A percentile compares a stretch with the other conserved stretches of the same genome.
These are phyloP conservation scores for Cotesia chilonis DNA, from an alignment of 1,140 invertebrate genomes.

Conservation along the genomic window DNA sequence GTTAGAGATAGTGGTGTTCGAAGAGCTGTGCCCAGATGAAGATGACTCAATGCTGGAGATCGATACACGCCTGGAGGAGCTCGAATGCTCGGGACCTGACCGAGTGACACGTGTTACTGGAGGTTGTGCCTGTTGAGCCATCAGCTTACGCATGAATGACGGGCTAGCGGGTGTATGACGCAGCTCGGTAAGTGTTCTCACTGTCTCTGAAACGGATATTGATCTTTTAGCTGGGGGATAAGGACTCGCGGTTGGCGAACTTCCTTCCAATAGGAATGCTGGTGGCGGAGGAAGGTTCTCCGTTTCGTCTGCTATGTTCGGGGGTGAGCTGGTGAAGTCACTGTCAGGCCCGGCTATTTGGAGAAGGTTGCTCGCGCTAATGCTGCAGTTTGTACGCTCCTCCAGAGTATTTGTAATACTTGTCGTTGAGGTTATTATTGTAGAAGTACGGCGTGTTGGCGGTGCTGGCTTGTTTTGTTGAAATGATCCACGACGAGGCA, in stretches of 20 bases:
- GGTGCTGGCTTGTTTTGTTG: conserved; percentile 77
- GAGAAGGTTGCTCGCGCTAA: background rate
- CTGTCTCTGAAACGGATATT: conserved; percentile 81
- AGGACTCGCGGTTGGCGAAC: conserved; percentile 58
- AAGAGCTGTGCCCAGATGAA: conserved; percentile 52
- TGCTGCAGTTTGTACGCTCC: background rate
- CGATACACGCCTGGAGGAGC: conserved; percentile 64
- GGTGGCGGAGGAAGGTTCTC: conserved; percentile 86
- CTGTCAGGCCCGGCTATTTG: too few species aligned
- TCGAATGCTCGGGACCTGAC: conserved; percentile 43
- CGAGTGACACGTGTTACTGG: conserved; percentile 46
- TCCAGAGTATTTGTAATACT: conserved; percentile 30
- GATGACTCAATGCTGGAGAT: conserved; percentile 60
- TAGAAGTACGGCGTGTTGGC: conserved; percentile 85
- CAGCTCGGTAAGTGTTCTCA: conserved; percentile 83
- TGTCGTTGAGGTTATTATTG: conserved; percentile 66
- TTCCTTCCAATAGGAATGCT: conserved; percentile 78
- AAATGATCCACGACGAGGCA: conserved; percentile 70
- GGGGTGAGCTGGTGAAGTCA: too few species aligned
- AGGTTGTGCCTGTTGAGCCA: conserved; percentile 43
- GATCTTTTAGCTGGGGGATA: conserved; percentile 56
- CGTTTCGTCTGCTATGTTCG: conserved; percentile 53
- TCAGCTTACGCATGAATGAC: conserved; percentile 73
- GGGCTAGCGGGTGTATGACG: conserved; percentile 88
- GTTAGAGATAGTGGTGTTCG: conserved; percentile 56